phyloP scores from a whole-genome alignment of 2,888 invertebrate species.

The Harpagoxenus sublaevis region DNA sequence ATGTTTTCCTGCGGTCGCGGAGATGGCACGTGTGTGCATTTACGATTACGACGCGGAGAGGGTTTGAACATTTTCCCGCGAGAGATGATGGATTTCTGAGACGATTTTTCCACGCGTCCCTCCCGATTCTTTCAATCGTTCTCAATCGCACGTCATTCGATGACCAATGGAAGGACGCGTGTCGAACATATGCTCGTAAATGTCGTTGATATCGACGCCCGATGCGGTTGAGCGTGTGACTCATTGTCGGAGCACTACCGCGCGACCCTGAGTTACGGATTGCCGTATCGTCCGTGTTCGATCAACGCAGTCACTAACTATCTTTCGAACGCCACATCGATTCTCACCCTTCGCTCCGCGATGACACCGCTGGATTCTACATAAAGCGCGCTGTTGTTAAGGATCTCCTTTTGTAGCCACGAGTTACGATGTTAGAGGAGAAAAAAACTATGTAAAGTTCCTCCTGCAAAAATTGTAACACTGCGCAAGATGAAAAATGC shows the following conservation, averaged over 20 bases:
- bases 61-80: not conserved
- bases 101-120: not conserved
- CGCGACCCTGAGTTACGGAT: slow-evolving; percentile 73
- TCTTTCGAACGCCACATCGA: slow-evolving; percentile 37
- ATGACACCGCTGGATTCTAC: not conserved
- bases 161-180: slow-evolving; percentile 51
- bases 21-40: slow-evolving; percentile 12
- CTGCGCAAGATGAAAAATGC: not conserved
- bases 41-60: not conserved
- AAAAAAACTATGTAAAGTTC: not conserved
- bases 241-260: slow-evolving; percentile 65
- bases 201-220: slow-evolving; percentile 75
- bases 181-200: slow-evolving; percentile 70
- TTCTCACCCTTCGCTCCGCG: slow-evolving; percentile 34
- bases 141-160: slow-evolving; percentile 49
- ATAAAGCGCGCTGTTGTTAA: slow-evolving; percentile 24
- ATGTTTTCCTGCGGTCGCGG: not conserved
- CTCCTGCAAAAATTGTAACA: not conserved
- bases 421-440: not conserved
- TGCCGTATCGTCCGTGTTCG: slow-evolving; percentile 50
- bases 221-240: slow-evolving; percentile 75
- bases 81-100: not conserved
- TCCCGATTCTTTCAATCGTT: not conserved
- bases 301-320: slow-evolving; percentile 43
- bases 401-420: not conserved